Evolutionary conservation across 2,797 vertebrate genomes (phyloP), one percentile per base, ranked within the genome.

Genomic region (Anomalospiza imberbis): DNA sequence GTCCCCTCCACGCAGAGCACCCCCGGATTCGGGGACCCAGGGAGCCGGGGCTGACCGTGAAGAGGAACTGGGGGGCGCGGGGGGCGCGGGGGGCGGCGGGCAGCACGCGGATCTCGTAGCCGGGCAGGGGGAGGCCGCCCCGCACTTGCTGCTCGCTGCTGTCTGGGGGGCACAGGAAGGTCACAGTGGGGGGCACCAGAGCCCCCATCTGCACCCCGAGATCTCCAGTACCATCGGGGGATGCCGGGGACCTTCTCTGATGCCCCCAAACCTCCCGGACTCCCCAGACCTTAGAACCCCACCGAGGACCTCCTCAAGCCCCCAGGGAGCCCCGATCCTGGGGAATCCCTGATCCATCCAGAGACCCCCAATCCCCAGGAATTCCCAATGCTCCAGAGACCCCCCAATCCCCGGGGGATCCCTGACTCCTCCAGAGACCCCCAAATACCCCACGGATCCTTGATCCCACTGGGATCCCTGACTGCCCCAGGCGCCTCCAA

Each of bases 121-220:
- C 90, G 1, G 93, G 90, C 44, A 94, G 54, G 48, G 90, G 93
- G 74, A 90, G 74, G 10, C 90, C 87, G 1, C 93, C 93, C 40
- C 87, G 70, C 19, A 94, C 91, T 47, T 10, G 83, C 70, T 90
- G 78, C 87, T 94, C 90, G 19, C 78, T 88, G 87, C 60, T 92
- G 60, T 94, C 93, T 94, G 38, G 68, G 13, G 29, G 29, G 20
- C 22, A 55, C 16, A 71, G 12, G 16, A 24, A 29, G 9, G 21
- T 57, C 28, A 42, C 25, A 3, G 3, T 20, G n/a, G 7, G 25
- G 25, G 6, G 8, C 29, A 29, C 22, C 72, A 31, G 20, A 12
- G 12, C 13, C 20, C 40, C 36, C 40, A 7, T 17, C 7, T n/a
- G 48, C 44, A 25, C 63, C 42, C 65, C 13, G 4, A 67, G 10